A percentile compares a stretch with the other conserved stretches of the same genome.
Conservation (phyloP, 2,888 invertebrate species). For the Acleris sparsana region DNA sequence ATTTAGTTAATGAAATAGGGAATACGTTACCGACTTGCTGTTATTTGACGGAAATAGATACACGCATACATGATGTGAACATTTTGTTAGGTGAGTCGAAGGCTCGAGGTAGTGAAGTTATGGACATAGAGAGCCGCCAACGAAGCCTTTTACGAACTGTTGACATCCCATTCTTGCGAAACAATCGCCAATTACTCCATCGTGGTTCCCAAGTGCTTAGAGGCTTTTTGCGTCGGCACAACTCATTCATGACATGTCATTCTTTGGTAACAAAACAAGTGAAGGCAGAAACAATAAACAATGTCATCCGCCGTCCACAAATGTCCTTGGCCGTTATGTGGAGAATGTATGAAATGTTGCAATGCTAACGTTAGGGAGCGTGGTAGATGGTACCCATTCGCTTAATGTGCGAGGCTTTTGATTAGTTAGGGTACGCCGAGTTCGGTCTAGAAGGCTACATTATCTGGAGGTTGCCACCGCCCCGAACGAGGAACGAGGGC, state of each 20-base stretch:
- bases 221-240: slow-evolving; percentile 43
- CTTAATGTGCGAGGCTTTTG: slow-evolving; percentile 22
- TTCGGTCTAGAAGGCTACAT: slow-evolving; percentile 10
- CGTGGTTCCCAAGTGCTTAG: slow-evolving; percentile 53
- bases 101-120: background rate
- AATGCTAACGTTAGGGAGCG: slow-evolving; percentile 38
- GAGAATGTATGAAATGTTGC: slow-evolving; percentile 37
- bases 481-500: slow-evolving; percentile 34
- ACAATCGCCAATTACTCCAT: slow-evolving; percentile 57
- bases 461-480: slow-evolving; percentile 23
- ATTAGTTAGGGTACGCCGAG: slow-evolving; percentile 23
- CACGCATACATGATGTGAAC: no score
- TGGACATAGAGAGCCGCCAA: slow-evolving; percentile 8
- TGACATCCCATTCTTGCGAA: slow-evolving; percentile 47
- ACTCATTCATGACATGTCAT: slow-evolving; percentile 45
- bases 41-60: no score
- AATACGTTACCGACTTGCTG: no score
- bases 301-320: slow-evolving; percentile 58
- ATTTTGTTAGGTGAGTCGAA: background rate
- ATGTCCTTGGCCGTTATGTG: slow-evolving; percentile 55
- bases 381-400: slow-evolving; percentile 28
- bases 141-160: slow-evolving; percentile 33
- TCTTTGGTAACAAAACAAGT: slow-evolving; percentile 59
- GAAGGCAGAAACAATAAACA: slow-evolving; percentile 65
- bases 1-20: background rate